Evolutionary conservation across 1,140 invertebrate species (phyloP).

Genomic region (Cherax quadricarinatus): DNA sequence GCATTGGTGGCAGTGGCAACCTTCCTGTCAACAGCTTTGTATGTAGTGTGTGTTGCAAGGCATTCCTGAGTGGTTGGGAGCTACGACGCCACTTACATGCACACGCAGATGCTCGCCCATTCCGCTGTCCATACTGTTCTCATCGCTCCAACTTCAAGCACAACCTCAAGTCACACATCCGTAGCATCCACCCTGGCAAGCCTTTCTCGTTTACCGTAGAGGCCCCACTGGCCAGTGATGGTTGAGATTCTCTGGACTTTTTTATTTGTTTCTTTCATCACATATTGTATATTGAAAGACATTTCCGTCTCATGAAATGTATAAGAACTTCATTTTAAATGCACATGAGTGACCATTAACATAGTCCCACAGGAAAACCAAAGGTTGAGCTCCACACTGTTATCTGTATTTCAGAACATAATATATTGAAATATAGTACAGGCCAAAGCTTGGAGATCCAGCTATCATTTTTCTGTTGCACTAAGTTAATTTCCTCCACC

Average conservation of each 20-base stretch:
- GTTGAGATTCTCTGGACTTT: neutral
- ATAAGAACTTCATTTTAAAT: neutral
- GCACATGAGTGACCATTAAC: too few relatives aligned
- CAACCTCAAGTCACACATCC: slow-evolving; percentile 71
- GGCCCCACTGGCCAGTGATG: neutral
- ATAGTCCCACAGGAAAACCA: too few relatives aligned
- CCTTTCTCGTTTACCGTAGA: slow-evolving; percentile 68
- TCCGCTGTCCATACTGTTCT: slow-evolving; percentile 78
- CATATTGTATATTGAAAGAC: neutral
- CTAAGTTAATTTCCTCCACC: too few relatives aligned
- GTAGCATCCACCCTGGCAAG: slow-evolving; percentile 66
- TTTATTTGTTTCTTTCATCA: neutral
- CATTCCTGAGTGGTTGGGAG: slow-evolving; percentile 71
- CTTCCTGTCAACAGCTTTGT: slow-evolving; percentile 22
- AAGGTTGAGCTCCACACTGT: too few relatives aligned
- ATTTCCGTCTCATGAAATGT: neutral
- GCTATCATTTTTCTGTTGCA: too few relatives aligned
- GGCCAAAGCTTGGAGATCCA: too few relatives aligned
- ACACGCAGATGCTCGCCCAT: slow-evolving; percentile 79
- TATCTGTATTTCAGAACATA: too few relatives aligned
- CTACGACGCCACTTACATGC: slow-evolving; percentile 75
- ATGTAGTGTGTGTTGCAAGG: slow-evolving; percentile 67
- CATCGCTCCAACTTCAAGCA: slow-evolving; percentile 73
- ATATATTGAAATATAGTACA: too few relatives aligned
- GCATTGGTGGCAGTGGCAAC: slow-evolving; percentile 12